phyloP scores from a whole-genome alignment of 2,888 invertebrate species.

The Hypena proboscidalis region DNA sequence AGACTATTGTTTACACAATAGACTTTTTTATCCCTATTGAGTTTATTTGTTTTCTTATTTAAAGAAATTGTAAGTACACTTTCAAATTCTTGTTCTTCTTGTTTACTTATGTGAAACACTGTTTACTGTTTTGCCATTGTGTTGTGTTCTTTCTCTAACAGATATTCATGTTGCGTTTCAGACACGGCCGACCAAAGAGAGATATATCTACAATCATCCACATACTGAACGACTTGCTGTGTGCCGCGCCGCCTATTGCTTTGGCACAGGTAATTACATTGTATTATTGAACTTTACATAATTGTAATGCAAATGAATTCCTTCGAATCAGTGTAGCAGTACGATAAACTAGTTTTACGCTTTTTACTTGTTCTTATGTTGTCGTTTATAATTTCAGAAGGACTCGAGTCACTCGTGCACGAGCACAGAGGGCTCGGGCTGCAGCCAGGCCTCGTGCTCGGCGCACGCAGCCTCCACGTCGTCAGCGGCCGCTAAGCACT shows the following conservation, averaged over 20 bases:
- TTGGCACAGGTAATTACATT: constrained; percentile 75
- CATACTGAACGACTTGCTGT: constrained; percentile 96
- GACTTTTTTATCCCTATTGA: constrained; percentile 17
- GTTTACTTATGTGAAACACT: constrained; percentile 14
- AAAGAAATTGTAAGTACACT: constrained; percentile 21
- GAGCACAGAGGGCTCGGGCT: constrained; percentile 53
- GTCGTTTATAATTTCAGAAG: constrained; percentile 63
- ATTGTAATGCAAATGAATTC: constrained; percentile 8
- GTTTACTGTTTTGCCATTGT: constrained; percentile 21
- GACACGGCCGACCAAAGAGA: constrained; percentile 95
- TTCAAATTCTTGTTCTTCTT: too few relatives aligned
- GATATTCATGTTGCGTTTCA: constrained; percentile 52
- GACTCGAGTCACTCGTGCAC: constrained; percentile 67
- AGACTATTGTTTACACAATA: too few relatives aligned
- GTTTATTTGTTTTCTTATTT: constrained; percentile 13
- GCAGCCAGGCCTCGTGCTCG: constrained; percentile 62
- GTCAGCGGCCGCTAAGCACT: constrained; percentile 29
- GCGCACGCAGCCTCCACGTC: constrained; percentile 58
- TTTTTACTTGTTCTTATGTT: constrained; percentile 12
- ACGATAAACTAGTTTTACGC: constrained; percentile 5
- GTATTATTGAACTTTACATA: constrained; percentile 8
- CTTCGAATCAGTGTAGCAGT: not conserved
- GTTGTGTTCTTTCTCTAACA: constrained; percentile 21
- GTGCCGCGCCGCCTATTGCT: constrained; percentile 91
- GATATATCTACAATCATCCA: constrained; percentile 98